phyloP scores from a whole-genome alignment of 2,797 vertebrate genomes.

The Monodelphis domestica region DNA sequence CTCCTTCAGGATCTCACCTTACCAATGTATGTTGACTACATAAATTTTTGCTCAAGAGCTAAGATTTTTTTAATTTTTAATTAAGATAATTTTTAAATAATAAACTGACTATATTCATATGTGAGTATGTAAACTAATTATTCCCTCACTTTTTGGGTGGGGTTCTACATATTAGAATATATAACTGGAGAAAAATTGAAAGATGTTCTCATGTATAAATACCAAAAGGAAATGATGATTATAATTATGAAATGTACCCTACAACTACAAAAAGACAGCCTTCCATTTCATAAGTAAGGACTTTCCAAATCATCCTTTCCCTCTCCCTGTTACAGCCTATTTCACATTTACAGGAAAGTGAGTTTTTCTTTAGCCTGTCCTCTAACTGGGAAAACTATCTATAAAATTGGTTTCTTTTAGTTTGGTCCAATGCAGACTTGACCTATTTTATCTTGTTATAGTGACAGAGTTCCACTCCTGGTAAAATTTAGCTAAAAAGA shows the following conservation, averaged over 20 bases:
- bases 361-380: constrained; percentile 20
- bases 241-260: background rate
- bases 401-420: constrained; percentile 60
- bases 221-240: constrained; percentile 20
- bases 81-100: too few species aligned
- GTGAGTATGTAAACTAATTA: background rate
- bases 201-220: constrained; percentile 2
- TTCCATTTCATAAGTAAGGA: constrained; percentile 41
- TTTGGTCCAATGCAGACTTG: constrained; percentile 62
- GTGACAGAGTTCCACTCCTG: constrained; percentile 55
- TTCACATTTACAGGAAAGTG: constrained; percentile 59
- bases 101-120: background rate
- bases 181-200: background rate
- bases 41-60: constrained; percentile 11
- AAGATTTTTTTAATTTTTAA: too few species aligned
- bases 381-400: constrained; percentile 68
- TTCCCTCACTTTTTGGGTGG: constrained; percentile 7
- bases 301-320: constrained; percentile 8
- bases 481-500: constrained; percentile 72
- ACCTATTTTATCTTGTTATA: constrained; percentile 69
- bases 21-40: constrained; percentile 5
- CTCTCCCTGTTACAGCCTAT: constrained; percentile 52
- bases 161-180: background rate
- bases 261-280: background rate
- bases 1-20: constrained; percentile 3